Conservation (phyloP, 2,797 vertebrate genomes). For the Coreius guichenoti region DNA sequence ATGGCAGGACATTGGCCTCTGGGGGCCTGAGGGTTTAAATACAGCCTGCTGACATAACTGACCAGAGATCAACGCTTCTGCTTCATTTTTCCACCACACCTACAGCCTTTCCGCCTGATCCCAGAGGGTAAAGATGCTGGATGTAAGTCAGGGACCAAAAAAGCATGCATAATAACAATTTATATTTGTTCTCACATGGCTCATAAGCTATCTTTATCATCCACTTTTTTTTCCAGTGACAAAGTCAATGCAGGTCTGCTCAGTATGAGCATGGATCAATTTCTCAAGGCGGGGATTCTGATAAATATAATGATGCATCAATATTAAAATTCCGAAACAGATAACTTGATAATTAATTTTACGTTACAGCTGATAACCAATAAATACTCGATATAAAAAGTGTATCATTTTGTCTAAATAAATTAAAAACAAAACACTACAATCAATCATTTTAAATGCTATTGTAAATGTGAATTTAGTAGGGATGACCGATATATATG, state of each 20-base stretch:
- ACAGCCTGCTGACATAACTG: constrained; percentile 46
- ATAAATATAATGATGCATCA: neutral
- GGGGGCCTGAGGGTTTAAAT: constrained; percentile 49
- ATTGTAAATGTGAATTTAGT: neutral
- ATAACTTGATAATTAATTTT: neutral
- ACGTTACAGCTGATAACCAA: neutral
- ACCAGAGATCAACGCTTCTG: constrained; percentile 40
- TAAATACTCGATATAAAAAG: neutral
- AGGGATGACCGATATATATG: no score
- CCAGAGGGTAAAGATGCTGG: constrained; percentile 17
- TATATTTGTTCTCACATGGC: neutral
- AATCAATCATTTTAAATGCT: neutral
- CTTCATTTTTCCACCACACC: constrained; percentile 53
- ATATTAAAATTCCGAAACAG: neutral
- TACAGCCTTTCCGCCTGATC: constrained; percentile 30
- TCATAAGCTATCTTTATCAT: neutral
- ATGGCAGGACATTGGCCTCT: constrained; percentile 40
- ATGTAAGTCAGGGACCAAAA: neutral
- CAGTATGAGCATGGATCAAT: neutral
- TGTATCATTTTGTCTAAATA: neutral
- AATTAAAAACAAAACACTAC: neutral
- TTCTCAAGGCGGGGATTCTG: neutral
- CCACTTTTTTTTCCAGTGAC: neutral
- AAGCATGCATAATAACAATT: neutral
- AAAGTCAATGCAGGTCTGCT: neutral